Evolutionary conservation across 1,140 invertebrate genomes (phyloP).

Genomic region (Leguminivora glycinivorella): DNA sequence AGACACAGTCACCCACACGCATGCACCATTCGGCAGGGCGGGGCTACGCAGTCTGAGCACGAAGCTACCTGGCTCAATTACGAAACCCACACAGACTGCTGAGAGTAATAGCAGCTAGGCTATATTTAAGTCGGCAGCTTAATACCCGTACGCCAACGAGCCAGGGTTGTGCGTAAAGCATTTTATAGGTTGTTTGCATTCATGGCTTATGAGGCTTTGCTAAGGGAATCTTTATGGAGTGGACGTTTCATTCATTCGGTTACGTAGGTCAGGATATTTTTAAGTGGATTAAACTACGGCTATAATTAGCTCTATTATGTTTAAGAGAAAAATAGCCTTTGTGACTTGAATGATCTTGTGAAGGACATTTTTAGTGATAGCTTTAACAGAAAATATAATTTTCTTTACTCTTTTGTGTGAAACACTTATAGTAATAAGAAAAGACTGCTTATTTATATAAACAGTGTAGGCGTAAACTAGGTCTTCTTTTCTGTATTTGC

Average conservation of each 20-base stretch:
- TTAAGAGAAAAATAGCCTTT: constrained; percentile 31
- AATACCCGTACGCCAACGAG: constrained; percentile 30
- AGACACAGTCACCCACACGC: constrained; percentile 35
- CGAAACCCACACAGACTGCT: constrained; percentile 26
- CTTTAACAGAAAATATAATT: not conserved
- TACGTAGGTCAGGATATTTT: constrained; percentile 35
- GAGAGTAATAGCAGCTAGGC: constrained; percentile 25
- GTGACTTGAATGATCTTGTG: not conserved
- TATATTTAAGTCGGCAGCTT: constrained; percentile 43
- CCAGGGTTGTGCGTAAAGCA: constrained; percentile 36
- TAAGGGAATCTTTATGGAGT: constrained; percentile 25
- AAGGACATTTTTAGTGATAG: not conserved
- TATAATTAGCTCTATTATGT: constrained; percentile 44
- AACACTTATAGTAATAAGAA: not conserved
- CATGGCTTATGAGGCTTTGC: constrained; percentile 20
- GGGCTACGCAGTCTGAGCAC: constrained; percentile 37
- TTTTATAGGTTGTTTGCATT: constrained; percentile 33
- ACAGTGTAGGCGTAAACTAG: not conserved
- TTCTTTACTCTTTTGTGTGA: not conserved
- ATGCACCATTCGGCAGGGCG: constrained; percentile 18
- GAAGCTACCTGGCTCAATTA: constrained; percentile 40
- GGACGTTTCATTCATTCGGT: constrained; percentile 28
- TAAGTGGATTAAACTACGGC: constrained; percentile 11
- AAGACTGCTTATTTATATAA: not conserved
- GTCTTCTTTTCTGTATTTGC: not conserved